A percentile compares a stretch with the other conserved stretches of the same genome.
phyloP scores from a whole-genome alignment of 1,140 invertebrate genomes.

The Lepidurus packardi region DNA sequence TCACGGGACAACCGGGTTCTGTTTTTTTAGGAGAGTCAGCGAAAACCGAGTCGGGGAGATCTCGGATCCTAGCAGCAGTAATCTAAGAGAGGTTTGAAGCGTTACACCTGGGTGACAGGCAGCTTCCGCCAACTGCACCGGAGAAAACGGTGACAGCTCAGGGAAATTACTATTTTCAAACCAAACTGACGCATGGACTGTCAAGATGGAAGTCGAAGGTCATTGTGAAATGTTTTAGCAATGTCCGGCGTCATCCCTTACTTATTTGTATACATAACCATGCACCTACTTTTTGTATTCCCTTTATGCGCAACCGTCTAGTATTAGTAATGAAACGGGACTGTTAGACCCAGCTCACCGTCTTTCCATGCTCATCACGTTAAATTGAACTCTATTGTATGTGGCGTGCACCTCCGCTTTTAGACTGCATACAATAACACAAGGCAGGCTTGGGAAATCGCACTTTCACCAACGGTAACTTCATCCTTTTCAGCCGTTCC shows the following conservation, averaged over 20 bases:
- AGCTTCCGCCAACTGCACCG: background rate
- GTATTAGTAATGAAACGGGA: background rate
- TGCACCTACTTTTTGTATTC: too few species aligned
- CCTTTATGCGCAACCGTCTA: background rate
- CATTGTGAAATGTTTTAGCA: background rate
- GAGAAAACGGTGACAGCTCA: background rate
- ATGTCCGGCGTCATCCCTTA: too few species aligned
- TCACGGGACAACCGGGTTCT: too few species aligned
- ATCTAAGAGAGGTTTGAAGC: background rate
- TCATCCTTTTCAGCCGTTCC: too few species aligned
- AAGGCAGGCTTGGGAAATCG: too few species aligned
- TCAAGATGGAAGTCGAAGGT: background rate
- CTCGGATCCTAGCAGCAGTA: too few species aligned
- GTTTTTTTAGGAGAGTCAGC: too few species aligned
- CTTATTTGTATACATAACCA: too few species aligned
- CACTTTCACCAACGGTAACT: too few species aligned
- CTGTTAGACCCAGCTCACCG: background rate
- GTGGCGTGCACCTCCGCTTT: slow-evolving; percentile 3
- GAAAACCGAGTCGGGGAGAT: too few species aligned
- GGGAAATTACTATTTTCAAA: background rate
- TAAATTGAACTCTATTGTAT: slow-evolving; percentile 3
- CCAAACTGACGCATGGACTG: background rate
- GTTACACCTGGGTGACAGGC: background rate
- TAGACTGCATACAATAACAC: too few species aligned
- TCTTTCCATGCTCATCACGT: background rate